Evolutionary conservation across 2,888 invertebrate species (phyloP).

Genomic region (Lycaena phlaeas): DNA sequence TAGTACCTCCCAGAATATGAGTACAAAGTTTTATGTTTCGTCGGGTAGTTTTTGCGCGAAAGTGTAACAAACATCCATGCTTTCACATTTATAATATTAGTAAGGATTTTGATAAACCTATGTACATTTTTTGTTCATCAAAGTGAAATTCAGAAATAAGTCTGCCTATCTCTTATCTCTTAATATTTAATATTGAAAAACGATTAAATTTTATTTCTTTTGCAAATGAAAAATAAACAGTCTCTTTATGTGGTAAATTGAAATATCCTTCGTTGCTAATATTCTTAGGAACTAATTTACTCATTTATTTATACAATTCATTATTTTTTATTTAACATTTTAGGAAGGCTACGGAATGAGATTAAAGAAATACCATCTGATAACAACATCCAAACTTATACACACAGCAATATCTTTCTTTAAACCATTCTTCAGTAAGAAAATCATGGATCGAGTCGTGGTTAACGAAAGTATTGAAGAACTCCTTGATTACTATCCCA

Average conservation of each 20-base stretch:
- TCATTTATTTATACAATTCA: neutral
- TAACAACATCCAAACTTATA: constrained; percentile 45
- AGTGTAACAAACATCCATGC: too few relatives aligned
- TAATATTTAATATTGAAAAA: too few relatives aligned
- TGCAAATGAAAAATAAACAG: too few relatives aligned
- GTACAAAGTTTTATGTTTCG: too few relatives aligned
- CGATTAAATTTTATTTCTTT: too few relatives aligned
- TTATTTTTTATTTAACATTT: constrained; percentile 20
- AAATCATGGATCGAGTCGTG: constrained; percentile 45
- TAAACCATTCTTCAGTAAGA: constrained; percentile 49
- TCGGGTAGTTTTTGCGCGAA: too few relatives aligned
- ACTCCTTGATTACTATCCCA: constrained; percentile 38
- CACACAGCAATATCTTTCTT: constrained; percentile 41
- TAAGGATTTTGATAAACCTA: neutral
- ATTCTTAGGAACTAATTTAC: neutral
- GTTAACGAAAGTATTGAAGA: constrained; percentile 39
- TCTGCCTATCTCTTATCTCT: neutral
- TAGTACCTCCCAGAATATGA: too few relatives aligned
- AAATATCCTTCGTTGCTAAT: too few relatives aligned
- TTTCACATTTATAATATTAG: neutral
- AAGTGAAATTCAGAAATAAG: too few relatives aligned
- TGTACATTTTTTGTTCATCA: too few relatives aligned
- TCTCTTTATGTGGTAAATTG: too few relatives aligned
- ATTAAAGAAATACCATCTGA: constrained; percentile 48
- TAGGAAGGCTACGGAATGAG: constrained; percentile 60